Conservation (phyloP, 2,888 invertebrate species). For the Ophion obscuratus region DNA sequence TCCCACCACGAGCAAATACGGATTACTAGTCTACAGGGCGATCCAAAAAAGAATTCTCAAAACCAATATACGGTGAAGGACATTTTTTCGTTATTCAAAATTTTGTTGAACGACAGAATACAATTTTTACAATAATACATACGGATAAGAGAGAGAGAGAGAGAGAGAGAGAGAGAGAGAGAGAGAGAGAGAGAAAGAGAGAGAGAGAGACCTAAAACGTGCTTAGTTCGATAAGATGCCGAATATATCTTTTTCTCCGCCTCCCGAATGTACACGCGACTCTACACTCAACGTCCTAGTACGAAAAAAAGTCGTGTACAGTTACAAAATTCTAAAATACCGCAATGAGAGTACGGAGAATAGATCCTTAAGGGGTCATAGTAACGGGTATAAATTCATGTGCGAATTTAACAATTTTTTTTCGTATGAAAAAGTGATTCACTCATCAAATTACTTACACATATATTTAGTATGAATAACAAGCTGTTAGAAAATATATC, state of each 20-base stretch:
- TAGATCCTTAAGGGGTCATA: not conserved
- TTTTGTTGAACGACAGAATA: not conserved
- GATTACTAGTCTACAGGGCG: slow-evolving; percentile 48
- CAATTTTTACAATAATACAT: not conserved
- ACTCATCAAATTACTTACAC: too few relatives aligned
- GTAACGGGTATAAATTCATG: too few relatives aligned
- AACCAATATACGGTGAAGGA: not conserved
- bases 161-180: not conserved
- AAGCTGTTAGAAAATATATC: too few relatives aligned
- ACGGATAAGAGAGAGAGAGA: not conserved
- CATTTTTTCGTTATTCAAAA: not conserved
- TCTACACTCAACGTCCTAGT: not conserved
- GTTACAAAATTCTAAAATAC: not conserved
- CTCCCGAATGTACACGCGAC: not conserved
- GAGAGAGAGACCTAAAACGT: not conserved
- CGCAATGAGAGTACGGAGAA: not conserved
- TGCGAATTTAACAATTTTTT: too few relatives aligned
- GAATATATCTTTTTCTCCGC: not conserved
- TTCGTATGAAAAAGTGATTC: too few relatives aligned
- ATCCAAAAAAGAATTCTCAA: slow-evolving; percentile 12
- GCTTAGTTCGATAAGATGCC: not conserved
- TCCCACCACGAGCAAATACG: slow-evolving; percentile 50
- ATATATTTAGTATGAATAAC: too few relatives aligned
- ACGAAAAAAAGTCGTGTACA: not conserved
- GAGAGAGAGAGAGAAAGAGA: not conserved